phyloP scores from a whole-genome alignment of 2,797 vertebrate genomes.

The Meriones psammophilus region DNA sequence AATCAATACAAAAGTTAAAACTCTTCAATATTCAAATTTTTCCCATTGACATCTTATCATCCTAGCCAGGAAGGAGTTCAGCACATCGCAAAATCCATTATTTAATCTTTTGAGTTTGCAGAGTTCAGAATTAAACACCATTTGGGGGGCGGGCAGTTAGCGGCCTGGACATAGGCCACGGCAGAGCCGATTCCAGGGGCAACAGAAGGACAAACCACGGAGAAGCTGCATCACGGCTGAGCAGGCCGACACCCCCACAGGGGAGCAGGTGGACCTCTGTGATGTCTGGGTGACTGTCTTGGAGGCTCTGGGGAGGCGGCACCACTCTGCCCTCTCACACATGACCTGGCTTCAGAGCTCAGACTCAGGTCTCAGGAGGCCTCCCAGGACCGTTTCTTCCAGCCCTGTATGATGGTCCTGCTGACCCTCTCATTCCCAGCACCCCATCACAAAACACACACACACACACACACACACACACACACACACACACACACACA shows the following conservation, averaged over 20 bases:
- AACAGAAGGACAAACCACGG: background rate
- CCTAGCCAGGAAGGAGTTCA: constrained; percentile 54
- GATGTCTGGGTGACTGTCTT: background rate
- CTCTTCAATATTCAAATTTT: constrained; percentile 84
- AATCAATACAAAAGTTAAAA: constrained; percentile 83
- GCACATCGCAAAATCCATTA: constrained; percentile 81
- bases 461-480: too few relatives aligned
- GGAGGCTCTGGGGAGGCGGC: background rate
- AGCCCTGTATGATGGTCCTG: background rate
- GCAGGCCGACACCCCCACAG: too few relatives aligned
- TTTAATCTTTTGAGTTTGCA: constrained; percentile 78
- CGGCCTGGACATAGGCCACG: background rate
- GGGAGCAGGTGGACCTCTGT: background rate
- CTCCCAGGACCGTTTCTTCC: background rate
- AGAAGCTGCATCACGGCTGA: background rate
- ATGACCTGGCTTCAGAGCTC: background rate
- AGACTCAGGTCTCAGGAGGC: background rate
- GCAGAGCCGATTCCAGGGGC: background rate
- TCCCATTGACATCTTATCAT: constrained; percentile 80
- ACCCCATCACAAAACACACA: too few relatives aligned
- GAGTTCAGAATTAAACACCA: constrained; percentile 77
- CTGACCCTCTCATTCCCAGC: fast-evolving
- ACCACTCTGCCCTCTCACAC: background rate
- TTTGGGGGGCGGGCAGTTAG: background rate
- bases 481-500: too few relatives aligned